Conservation (phyloP, 1,140 invertebrate genomes). For the Drosophila ironensis region DNA sequence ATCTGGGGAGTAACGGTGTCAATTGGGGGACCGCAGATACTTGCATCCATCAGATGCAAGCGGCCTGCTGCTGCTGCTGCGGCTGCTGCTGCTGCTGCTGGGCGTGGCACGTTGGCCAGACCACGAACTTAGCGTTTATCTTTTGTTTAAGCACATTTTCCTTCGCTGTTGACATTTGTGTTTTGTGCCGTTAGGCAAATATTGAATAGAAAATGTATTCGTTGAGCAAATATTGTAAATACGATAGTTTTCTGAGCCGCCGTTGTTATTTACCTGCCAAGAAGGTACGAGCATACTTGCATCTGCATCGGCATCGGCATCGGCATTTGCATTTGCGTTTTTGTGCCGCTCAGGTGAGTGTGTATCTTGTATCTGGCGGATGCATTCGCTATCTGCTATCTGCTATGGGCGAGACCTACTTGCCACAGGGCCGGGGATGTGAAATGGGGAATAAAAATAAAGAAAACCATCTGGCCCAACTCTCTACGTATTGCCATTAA, state of each 20-base stretch:
- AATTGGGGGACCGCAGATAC: conserved; percentile 50
- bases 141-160: conserved; percentile 69
- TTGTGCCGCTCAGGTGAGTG: conserved; percentile 31
- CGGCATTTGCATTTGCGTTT: conserved; percentile 34
- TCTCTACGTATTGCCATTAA: conserved; percentile 12
- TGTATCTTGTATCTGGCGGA: conserved; percentile 32
- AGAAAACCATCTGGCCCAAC: conserved; percentile 15
- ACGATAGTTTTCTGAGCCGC: conserved; percentile 56
- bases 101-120: conserved; percentile 47
- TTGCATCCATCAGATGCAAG: conserved; percentile 49
- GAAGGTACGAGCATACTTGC: conserved; percentile 15
- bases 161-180: conserved; percentile 57
- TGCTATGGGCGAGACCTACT: conserved; percentile 31
- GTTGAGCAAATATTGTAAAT: conserved; percentile 77
- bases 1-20: conserved; percentile 45
- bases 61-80: conserved; percentile 34
- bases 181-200: conserved; percentile 71
- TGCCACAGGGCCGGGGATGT: conserved; percentile 18
- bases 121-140: conserved; percentile 51
- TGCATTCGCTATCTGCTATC: conserved; percentile 27
- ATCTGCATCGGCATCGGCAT: conserved; percentile 73
- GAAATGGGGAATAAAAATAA: not conserved
- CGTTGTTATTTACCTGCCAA: conserved; percentile 43
- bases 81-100: conserved; percentile 38
- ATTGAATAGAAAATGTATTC: conserved; percentile 71